A percentile compares a stretch with the other conserved stretches of the same genome.
Evolutionary conservation across 2,888 invertebrate genomes (phyloP).

Genomic region (Patella ulyssiponensis): DNA sequence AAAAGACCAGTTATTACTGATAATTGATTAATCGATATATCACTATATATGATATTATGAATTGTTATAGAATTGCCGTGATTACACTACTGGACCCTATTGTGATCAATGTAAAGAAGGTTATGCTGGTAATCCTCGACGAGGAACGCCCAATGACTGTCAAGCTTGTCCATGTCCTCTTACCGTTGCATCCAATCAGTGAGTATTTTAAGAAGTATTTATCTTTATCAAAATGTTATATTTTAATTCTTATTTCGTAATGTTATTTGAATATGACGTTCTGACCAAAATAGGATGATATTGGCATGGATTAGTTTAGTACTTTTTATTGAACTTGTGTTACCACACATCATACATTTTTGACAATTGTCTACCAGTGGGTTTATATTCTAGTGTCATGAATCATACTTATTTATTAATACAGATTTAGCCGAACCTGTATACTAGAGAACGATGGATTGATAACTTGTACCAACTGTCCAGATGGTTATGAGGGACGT

Average conservation of each 20-base stretch:
- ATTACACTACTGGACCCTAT: constrained; percentile 71
- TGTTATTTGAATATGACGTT: no score
- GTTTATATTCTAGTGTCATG: no score
- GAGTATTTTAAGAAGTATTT: constrained; percentile 65
- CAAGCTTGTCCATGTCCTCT: constrained; percentile 87
- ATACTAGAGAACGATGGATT: constrained; percentile 81
- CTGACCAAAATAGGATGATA: no score
- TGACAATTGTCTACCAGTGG: no score
- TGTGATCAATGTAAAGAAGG: constrained; percentile 81
- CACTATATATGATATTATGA: no score
- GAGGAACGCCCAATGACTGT: constrained; percentile 81
- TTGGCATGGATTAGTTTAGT: no score
- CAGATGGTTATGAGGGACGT: constrained; percentile 86
- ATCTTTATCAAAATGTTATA: no score
- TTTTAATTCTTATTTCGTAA: no score
- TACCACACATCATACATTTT: no score
- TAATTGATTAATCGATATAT: no score
- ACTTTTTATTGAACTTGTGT: no score
- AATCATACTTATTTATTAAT: background rate
- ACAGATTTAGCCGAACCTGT: constrained; percentile 77
- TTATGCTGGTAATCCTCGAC: constrained; percentile 85
- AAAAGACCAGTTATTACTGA: no score
- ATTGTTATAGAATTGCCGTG: constrained; percentile 66
- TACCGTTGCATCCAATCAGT: constrained; percentile 84
- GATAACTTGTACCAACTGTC: constrained; percentile 84